Conservation (phyloP, 92 coral and sea anemone genomes). For the Epizoanthus ramosus region DNA sequence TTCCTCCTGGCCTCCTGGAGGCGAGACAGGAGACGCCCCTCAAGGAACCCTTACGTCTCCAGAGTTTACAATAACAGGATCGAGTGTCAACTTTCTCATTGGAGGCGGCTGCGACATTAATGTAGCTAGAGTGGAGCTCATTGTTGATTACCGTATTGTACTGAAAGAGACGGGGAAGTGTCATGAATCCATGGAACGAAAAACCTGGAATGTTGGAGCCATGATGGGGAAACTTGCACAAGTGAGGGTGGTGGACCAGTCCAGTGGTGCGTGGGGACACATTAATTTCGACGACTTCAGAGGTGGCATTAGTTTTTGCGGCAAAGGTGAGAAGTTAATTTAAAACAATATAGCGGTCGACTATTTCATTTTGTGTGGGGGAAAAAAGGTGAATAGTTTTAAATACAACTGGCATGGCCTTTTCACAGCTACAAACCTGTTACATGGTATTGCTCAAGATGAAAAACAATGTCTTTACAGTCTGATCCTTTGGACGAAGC, state of each 20-base stretch:
- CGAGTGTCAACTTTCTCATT: constrained; percentile 6
- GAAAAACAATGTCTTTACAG: too few species aligned
- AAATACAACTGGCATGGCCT: too few species aligned
- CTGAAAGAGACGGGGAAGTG: neutral
- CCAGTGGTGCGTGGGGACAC: neutral
- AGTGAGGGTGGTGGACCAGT: neutral
- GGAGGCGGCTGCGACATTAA: constrained; percentile 4
- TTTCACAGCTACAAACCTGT: too few species aligned
- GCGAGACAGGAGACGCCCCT: neutral
- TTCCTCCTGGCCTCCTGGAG: neutral
- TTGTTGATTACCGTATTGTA: neutral
- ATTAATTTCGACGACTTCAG: constrained; percentile 23
- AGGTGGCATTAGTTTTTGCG: constrained; percentile 7
- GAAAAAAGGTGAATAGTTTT: too few species aligned
- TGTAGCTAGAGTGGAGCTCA: neutral
- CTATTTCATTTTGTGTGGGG: too few species aligned
- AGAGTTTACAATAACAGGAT: constrained; percentile 21
- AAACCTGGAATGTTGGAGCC: neutral
- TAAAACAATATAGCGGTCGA: too few species aligned
- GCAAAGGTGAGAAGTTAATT: too few species aligned
- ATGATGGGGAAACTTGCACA: neutral
- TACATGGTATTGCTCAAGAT: too few species aligned
- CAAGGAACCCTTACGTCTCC: constrained; percentile 19
- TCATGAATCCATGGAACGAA: neutral
- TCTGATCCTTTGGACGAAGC: too few species aligned